A percentile compares a stretch with the other conserved stretches of the same genome.
Conservation (phyloP, 2,113 vertebrate genomes). For the Brevimyrus niger region DNA sequence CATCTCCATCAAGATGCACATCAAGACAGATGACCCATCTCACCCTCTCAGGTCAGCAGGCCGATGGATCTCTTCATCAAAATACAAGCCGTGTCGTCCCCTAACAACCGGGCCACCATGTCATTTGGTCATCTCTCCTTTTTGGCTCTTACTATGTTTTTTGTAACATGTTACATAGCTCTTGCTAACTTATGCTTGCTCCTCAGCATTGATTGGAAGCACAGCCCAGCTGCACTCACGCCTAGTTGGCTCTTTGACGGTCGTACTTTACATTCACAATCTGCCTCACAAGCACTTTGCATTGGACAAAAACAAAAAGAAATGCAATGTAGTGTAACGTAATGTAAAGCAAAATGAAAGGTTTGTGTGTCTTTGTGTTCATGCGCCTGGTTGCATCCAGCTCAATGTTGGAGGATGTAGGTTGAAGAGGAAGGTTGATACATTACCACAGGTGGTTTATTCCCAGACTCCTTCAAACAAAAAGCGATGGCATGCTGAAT, state of each 20-base stretch:
- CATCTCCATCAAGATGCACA: not conserved
- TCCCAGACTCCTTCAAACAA: conserved; percentile 96
- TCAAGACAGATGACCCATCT: not conserved
- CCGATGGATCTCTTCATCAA: not conserved
- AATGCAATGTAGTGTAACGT: not conserved
- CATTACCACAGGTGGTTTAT: conserved; percentile 92
- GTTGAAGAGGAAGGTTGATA: conserved; percentile 56
- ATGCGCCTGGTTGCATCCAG: conserved; percentile 28
- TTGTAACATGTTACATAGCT: not conserved
- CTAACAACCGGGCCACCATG: too few species aligned
- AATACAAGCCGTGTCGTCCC: not conserved
- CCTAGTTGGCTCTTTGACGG: not conserved
- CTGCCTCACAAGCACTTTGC: not conserved
- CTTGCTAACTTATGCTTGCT: not conserved
- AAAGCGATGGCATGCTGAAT: conserved; percentile 97
- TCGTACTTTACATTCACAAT: not conserved
- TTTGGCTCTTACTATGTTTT: not conserved
- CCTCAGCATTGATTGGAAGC: not conserved
- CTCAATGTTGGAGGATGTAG: not conserved
- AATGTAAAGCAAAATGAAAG: conserved; percentile 8
- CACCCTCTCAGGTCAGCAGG: not conserved
- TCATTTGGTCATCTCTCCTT: not conserved
- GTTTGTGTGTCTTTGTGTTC: conserved; percentile 9
- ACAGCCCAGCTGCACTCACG: not conserved
- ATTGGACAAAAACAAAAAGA: not conserved